phyloP scores from a whole-genome alignment of 2,888 invertebrate genomes.

The Alitta virens region DNA sequence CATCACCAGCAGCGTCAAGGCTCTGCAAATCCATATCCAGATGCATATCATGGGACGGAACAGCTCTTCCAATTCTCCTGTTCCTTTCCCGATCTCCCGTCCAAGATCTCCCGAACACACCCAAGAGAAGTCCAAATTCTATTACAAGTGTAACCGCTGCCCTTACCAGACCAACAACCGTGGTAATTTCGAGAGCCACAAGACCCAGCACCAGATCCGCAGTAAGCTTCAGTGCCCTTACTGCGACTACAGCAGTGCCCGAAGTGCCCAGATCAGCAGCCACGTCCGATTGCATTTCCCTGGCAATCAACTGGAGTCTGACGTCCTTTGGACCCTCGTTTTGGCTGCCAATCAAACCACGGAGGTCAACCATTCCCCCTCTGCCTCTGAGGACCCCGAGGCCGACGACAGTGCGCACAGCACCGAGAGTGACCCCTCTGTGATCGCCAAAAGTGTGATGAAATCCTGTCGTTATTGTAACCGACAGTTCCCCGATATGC shows the following conservation, averaged over 20 bases:
- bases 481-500: background rate
- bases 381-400: background rate
- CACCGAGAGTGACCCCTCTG: background rate
- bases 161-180: conserved; percentile 40
- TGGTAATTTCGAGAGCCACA: conserved; percentile 36
- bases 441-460: background rate
- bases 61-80: conserved; percentile 27
- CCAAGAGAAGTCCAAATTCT: conserved; percentile 16
- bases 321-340: background rate
- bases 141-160: conserved; percentile 43
- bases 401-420: background rate
- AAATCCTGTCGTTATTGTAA: conserved; percentile 2
- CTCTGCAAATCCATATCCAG: conserved; percentile 37
- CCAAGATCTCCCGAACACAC: background rate
- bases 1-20: conserved; percentile 32
- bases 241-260: conserved; percentile 41
- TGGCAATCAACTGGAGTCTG: conserved; percentile 10
- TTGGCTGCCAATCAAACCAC: background rate
- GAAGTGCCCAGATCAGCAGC: conserved; percentile 32
- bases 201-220: conserved; percentile 33
- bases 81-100: conserved; percentile 16
- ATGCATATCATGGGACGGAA: conserved; percentile 39
- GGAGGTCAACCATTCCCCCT: background rate
- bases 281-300: conserved; percentile 46
- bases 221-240: conserved; percentile 38